phyloP scores from a whole-genome alignment of 2,888 invertebrate genomes.

The Harpalus rufipes region DNA sequence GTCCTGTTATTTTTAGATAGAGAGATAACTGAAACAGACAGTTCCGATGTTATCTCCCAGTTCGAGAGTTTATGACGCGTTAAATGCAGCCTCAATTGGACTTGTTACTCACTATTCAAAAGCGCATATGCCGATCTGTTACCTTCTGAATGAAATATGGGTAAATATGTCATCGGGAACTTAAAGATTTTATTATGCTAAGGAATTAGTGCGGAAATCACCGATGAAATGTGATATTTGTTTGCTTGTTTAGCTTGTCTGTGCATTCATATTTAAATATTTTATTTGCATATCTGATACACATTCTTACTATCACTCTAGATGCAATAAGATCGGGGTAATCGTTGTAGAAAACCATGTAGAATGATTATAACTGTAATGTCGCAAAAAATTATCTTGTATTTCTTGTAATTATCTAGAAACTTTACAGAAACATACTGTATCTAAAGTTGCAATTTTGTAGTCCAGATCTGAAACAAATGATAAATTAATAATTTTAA shows the following conservation, averaged over 20 bases:
- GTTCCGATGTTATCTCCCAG: constrained; percentile 62
- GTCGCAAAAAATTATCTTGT: background rate
- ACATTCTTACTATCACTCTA: background rate
- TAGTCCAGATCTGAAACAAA: no score
- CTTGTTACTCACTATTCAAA: constrained; percentile 39
- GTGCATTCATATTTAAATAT: background rate
- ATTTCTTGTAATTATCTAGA: background rate
- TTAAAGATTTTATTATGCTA: background rate
- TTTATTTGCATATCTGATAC: constrained; percentile 5
- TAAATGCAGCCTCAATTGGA: constrained; percentile 58
- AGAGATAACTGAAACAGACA: constrained; percentile 64
- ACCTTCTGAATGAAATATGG: constrained; percentile 19
- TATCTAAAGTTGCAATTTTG: no score
- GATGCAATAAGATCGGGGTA: background rate
- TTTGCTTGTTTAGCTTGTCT: constrained; percentile 11
- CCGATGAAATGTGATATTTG: constrained; percentile 25
- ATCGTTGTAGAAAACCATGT: background rate
- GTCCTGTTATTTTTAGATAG: constrained; percentile 64
- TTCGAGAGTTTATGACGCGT: constrained; percentile 62
- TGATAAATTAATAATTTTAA: no score
- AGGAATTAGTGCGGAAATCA: constrained; percentile 33
- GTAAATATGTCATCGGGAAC: constrained; percentile 35
- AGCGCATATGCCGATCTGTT: constrained; percentile 34
- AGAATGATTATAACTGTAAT: background rate
- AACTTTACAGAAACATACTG: background rate